Conservation (phyloP, 1,140 invertebrate genomes). For the Apolygus lucorum region DNA sequence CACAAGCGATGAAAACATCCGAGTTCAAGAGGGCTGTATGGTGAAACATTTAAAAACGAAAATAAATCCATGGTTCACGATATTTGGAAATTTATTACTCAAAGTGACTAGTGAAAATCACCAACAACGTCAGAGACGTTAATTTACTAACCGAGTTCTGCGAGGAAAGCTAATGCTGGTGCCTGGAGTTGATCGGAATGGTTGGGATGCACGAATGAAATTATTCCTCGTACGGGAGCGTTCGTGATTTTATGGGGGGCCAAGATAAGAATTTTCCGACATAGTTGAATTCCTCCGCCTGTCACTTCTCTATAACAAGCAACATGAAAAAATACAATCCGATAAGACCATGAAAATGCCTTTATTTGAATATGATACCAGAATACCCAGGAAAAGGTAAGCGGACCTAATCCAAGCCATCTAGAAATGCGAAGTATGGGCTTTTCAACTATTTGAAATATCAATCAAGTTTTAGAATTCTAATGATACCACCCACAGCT, state of each 20-base stretch:
- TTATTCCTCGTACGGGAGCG: slow-evolving; percentile 24
- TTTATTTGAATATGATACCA: no score
- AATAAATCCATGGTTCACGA: slow-evolving; percentile 1
- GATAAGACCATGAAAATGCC: no score
- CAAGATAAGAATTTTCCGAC: slow-evolving; percentile 21
- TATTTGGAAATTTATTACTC: neutral
- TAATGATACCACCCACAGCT: no score
- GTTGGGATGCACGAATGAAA: slow-evolving; percentile 25
- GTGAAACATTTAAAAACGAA: slow-evolving; percentile 23
- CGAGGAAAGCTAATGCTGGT: slow-evolving; percentile 26
- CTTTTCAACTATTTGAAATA: no score
- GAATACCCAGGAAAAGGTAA: no score
- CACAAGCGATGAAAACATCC: slow-evolving; percentile 65
- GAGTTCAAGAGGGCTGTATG: slow-evolving; percentile 69
- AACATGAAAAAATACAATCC: no score
- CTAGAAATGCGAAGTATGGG: no score
- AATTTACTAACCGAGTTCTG: slow-evolving; percentile 23
- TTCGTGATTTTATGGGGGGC: slow-evolving; percentile 25
- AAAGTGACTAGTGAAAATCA: no score
- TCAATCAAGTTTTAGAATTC: no score
- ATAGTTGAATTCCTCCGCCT: slow-evolving; percentile 25
- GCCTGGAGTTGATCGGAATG: slow-evolving; percentile 25
- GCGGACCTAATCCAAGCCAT: no score
- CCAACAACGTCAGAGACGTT: neutral
- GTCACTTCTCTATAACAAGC: slow-evolving; percentile 24